A percentile compares a stretch with the other conserved stretches of the same genome.
Evolutionary conservation across 1,140 invertebrate genomes (phyloP).

Genomic region (Pararge aegeria): DNA sequence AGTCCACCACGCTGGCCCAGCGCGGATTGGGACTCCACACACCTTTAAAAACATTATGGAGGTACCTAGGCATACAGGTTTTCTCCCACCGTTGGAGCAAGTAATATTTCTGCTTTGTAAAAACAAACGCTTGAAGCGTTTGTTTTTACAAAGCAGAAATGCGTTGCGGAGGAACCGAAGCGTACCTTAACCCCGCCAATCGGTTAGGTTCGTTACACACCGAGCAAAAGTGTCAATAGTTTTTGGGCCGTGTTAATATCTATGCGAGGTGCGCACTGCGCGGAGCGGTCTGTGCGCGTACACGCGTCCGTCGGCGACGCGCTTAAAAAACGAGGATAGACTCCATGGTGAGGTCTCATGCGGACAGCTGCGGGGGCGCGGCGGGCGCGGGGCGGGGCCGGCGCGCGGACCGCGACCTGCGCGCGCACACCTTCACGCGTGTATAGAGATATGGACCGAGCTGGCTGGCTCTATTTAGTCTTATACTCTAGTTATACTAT

Average conservation of each 20-base stretch:
- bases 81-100: no score
- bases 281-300: constrained; percentile 34
- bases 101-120: no score
- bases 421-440: constrained; percentile 63
- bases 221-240: constrained; percentile 16
- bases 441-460: constrained; percentile 59
- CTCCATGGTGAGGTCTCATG: constrained; percentile 75
- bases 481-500: neutral
- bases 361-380: constrained; percentile 19
- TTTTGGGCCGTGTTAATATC: constrained; percentile 48
- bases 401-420: constrained; percentile 70
- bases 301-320: constrained; percentile 42
- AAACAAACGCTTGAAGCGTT: no score
- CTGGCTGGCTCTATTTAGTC: constrained; percentile 3
- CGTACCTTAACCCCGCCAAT: no score
- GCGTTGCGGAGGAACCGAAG: no score
- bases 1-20: no score
- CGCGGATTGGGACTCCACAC: no score
- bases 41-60: no score
- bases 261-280: constrained; percentile 33
- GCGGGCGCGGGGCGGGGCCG: constrained; percentile 31
- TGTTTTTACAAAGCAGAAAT: no score
- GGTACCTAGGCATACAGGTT: no score
- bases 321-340: constrained; percentile 73
- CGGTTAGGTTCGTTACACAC: neutral